phyloP scores from a whole-genome alignment of 2,113 vertebrate species.

The Thymallus thymallus region DNA sequence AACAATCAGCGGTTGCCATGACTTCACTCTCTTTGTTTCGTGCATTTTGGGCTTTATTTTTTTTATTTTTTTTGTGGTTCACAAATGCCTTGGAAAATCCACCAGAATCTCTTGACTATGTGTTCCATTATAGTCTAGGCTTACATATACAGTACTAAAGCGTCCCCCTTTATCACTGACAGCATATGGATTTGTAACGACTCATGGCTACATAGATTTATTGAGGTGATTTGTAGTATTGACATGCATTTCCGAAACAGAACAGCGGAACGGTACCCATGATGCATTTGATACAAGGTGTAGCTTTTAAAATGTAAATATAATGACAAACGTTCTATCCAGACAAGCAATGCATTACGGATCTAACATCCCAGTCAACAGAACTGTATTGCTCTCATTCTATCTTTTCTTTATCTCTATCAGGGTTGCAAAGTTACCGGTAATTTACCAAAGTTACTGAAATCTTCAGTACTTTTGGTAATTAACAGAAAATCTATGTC shows the following conservation, averaged over 20 bases:
- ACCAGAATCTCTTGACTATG: too few relatives aligned
- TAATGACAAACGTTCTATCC: constrained; percentile 18
- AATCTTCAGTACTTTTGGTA: too few relatives aligned
- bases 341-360: constrained; percentile 20
- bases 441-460: too few relatives aligned
- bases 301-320: neutral
- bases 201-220: constrained; percentile 11
- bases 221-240: constrained; percentile 28
- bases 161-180: neutral
- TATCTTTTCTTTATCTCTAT: constrained; percentile 33
- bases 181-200: constrained; percentile 21
- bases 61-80: too few relatives aligned
- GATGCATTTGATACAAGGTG: constrained; percentile 12
- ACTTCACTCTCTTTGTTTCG: too few relatives aligned
- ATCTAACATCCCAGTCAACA: constrained; percentile 15
- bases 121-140: too few relatives aligned
- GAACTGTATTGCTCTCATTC: constrained; percentile 21
- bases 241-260: constrained; percentile 26
- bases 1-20: too few relatives aligned
- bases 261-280: constrained; percentile 56
- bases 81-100: too few relatives aligned
- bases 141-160: neutral
- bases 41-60: too few relatives aligned
- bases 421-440: neutral
- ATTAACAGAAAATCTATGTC: too few relatives aligned